A percentile compares a stretch with the other conserved stretches of the same genome.
These are phyloP conservation scores for Artibeus lituratus DNA, from an alignment of 2,797 vertebrate genomes.

Conservation along the genomic window DNA sequence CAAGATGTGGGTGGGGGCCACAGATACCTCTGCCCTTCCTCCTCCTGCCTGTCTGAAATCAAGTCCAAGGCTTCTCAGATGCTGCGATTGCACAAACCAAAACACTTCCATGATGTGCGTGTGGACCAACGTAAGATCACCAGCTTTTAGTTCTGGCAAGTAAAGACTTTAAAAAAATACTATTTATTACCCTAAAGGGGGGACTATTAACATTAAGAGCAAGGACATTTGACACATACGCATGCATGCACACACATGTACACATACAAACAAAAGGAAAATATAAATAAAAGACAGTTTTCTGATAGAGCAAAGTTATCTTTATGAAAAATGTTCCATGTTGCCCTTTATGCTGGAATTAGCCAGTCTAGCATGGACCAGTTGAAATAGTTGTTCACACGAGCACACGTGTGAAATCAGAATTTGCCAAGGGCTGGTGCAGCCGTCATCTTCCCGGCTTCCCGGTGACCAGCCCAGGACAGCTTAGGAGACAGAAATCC, in stretches of 20 bases:
- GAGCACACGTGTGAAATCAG: not conserved
- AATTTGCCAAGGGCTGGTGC: not conserved
- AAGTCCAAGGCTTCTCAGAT: not conserved
- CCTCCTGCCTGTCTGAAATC: not conserved
- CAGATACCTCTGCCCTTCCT: not conserved
- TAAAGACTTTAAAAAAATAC: not conserved
- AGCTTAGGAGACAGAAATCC: slow-evolving; percentile 42
- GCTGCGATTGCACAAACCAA: not conserved
- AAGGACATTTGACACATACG: not conserved
- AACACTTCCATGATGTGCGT: not conserved
- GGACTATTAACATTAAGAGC: not conserved
- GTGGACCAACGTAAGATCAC: not conserved
- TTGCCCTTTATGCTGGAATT: not conserved
- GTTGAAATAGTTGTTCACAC: not conserved
- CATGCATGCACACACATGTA: too few relatives aligned
- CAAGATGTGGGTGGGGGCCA: not conserved
- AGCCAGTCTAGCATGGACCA: not conserved
- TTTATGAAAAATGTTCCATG: not conserved
- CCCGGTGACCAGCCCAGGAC: not conserved
- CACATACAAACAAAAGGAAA: not conserved
- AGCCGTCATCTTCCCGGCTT: not conserved
- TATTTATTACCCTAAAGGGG: not conserved
- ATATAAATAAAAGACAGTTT: not conserved
- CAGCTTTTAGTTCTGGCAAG: not conserved
- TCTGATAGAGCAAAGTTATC: not conserved